These are phyloP conservation scores for Macrotrachela quadricornifera DNA, from an alignment of 1,140 invertebrate genomes.

Conservation along the genomic window DNA sequence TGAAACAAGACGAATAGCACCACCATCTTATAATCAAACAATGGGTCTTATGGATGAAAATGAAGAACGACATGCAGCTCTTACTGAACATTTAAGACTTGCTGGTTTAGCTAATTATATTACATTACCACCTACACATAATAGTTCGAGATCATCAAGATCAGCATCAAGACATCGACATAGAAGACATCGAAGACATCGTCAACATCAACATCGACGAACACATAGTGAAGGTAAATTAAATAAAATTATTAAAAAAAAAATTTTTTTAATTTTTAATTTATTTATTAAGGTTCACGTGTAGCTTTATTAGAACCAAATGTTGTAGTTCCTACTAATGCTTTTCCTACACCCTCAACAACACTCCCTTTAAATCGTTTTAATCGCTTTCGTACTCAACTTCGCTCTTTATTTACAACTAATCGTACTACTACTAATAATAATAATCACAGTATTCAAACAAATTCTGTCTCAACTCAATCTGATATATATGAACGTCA, in stretches of 20 bases:
- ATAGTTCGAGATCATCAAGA: neutral
- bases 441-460: too few relatives aligned
- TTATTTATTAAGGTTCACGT: too few relatives aligned
- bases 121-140: neutral
- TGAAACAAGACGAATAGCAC: conserved; percentile 14
- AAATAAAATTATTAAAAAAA: neutral
- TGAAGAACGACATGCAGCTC: conserved; percentile 12
- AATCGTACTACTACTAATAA: too few relatives aligned
- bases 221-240: conserved; percentile 39
- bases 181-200: conserved; percentile 12
- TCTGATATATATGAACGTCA: too few relatives aligned
- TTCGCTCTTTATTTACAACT: too few relatives aligned
- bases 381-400: too few relatives aligned
- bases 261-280: too few relatives aligned
- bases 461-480: too few relatives aligned
- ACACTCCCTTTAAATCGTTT: too few relatives aligned
- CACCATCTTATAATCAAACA: conserved; percentile 21
- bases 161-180: neutral
- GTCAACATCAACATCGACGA: conserved; percentile 40
- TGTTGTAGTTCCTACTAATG: too few relatives aligned
- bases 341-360: too few relatives aligned
- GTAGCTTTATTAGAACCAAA: too few relatives aligned
- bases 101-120: neutral
- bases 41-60: conserved; percentile 21
- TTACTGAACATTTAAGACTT: neutral